Conservation (phyloP, 2,888 invertebrate species). For the Drosophila tanythrix region DNA sequence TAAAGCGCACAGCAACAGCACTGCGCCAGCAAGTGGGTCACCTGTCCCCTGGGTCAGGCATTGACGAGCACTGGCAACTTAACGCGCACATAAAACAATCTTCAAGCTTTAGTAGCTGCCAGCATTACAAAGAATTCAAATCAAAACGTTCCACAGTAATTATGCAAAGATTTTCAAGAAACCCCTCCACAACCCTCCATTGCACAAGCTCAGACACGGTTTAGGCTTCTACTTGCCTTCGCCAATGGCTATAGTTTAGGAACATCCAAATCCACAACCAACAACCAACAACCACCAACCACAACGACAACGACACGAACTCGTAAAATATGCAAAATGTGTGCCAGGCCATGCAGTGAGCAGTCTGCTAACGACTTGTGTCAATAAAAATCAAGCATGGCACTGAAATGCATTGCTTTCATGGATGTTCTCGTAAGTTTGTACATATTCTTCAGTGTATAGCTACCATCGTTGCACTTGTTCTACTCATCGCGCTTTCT, state of each 20-base stretch:
- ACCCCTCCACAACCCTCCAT: constrained; percentile 37
- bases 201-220: constrained; percentile 55
- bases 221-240: constrained; percentile 37
- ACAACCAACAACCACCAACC: constrained; percentile 14
- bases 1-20: constrained; percentile 20
- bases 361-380: constrained; percentile 78
- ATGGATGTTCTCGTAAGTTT: constrained; percentile 56
- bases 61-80: constrained; percentile 56
- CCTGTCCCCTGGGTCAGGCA: constrained; percentile 72
- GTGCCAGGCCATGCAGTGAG: constrained; percentile 73
- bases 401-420: constrained; percentile 65
- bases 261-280: constrained; percentile 46
- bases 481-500: constrained; percentile 64
- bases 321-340: constrained; percentile 82
- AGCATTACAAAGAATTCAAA: constrained; percentile 69
- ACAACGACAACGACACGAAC: constrained; percentile 73
- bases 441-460: constrained; percentile 55
- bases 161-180: constrained; percentile 71
- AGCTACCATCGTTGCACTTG: constrained; percentile 70
- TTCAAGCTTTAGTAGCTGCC: constrained; percentile 57
- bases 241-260: constrained; percentile 52
- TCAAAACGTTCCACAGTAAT: constrained; percentile 71
- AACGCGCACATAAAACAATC: constrained; percentile 57
- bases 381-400: constrained; percentile 80
- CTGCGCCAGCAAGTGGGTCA: constrained; percentile 66